These are phyloP conservation scores for Silurus meridionalis DNA, from an alignment of 2,113 vertebrate genomes.

Conservation along the genomic window DNA sequence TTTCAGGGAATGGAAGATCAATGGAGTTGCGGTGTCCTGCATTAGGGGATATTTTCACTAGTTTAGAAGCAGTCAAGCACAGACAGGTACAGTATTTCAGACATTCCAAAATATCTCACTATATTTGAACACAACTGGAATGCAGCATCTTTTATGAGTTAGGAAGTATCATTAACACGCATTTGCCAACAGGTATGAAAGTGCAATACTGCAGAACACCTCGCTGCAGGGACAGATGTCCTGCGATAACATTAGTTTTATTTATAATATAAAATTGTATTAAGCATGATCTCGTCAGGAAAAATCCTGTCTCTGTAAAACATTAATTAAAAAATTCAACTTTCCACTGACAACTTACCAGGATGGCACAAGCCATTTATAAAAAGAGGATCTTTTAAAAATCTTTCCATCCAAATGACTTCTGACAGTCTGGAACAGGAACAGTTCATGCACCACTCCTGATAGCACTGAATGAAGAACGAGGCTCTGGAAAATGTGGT, in stretches of 20 bases:
- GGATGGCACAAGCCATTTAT: not conserved
- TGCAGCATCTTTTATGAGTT: not conserved
- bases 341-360: not conserved
- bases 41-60: not conserved
- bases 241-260: not conserved
- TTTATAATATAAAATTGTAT: not conserved
- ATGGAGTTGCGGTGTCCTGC: not conserved
- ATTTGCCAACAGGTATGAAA: not conserved
- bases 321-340: not conserved
- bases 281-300: not conserved
- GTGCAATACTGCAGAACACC: not conserved
- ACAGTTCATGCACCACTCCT: not conserved
- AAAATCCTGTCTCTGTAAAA: slow-evolving; percentile 5
- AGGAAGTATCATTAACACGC: not conserved
- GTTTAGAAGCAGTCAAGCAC: not conserved
- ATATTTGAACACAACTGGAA: not conserved
- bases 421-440: not conserved
- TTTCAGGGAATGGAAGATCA: not conserved
- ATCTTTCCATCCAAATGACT: not conserved
- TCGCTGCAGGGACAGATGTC: not conserved
- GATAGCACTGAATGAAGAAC: not conserved
- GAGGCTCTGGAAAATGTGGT: not conserved
- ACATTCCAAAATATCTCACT: not conserved
- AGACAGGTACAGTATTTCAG: slow-evolving; percentile 21
- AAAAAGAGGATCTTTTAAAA: not conserved